Conservation (phyloP, 2,113 vertebrate genomes). For the Lophura nycthemera region DNA sequence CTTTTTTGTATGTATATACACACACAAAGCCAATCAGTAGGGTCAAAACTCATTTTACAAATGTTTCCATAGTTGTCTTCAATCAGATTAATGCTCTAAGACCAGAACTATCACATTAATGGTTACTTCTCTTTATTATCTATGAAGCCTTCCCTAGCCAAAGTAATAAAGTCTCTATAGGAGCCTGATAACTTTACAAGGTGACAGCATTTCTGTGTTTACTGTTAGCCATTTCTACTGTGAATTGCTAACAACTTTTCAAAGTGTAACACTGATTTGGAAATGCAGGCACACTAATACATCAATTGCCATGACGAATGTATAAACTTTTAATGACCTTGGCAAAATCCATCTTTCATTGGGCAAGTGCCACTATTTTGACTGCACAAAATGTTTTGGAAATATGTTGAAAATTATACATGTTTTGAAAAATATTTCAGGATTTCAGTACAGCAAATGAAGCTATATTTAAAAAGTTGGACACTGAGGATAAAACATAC, state of each 20-base stretch:
- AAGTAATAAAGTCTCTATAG: slow-evolving; percentile 33
- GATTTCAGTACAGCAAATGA: slow-evolving; percentile 55
- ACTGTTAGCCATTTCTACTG: slow-evolving; percentile 60
- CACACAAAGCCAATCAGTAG: neutral
- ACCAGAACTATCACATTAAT: slow-evolving; percentile 45
- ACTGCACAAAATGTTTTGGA: slow-evolving; percentile 73
- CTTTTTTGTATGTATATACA: neutral
- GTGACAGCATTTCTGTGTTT: slow-evolving; percentile 43
- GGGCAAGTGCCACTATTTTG: slow-evolving; percentile 69
- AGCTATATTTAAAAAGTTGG: slow-evolving; percentile 31
- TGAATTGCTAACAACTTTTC: slow-evolving; percentile 55
- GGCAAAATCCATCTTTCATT: slow-evolving; percentile 38
- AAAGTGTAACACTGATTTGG: slow-evolving; percentile 45
- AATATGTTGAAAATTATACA: slow-evolving; percentile 64
- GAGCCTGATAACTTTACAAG: slow-evolving; percentile 42
- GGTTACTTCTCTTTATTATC: slow-evolving; percentile 53
- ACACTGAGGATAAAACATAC: neutral
- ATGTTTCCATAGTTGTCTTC: slow-evolving; percentile 17
- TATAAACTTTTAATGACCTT: slow-evolving; percentile 49
- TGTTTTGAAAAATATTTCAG: slow-evolving; percentile 63
- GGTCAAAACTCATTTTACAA: neutral
- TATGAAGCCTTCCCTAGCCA: slow-evolving; percentile 35
- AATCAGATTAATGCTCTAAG: slow-evolving; percentile 34
- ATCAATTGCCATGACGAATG: slow-evolving; percentile 31
- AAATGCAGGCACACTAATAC: slow-evolving; percentile 55